phyloP scores from a whole-genome alignment of 1,140 invertebrate species.

The Drosophila tristis region DNA sequence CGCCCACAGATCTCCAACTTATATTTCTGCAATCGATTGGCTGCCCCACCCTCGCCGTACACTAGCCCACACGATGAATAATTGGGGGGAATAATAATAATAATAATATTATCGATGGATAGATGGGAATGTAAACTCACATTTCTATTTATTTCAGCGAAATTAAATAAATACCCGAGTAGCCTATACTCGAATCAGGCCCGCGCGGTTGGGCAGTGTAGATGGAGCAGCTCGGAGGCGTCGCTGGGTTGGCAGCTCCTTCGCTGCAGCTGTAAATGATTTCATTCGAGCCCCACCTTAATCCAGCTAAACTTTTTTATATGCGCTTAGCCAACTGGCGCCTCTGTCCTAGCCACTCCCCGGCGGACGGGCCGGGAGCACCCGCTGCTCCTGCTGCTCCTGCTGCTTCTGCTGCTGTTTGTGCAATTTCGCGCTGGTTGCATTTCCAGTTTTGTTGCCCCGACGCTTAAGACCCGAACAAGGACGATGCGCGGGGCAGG shows the following conservation, averaged over 20 bases:
- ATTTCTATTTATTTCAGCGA: no score
- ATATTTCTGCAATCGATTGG: background rate
- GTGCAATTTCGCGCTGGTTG: conserved; percentile 78
- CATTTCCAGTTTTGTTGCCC: conserved; percentile 77
- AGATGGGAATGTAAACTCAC: no score
- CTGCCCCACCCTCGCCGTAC: background rate
- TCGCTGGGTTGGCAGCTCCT: conserved; percentile 33
- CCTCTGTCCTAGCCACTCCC: conserved; percentile 45
- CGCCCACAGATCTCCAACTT: conserved; percentile 21
- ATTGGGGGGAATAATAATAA: no score
- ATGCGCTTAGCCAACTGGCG: conserved; percentile 79
- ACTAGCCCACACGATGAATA: no score
- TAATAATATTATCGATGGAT: no score
- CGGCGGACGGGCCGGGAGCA: background rate
- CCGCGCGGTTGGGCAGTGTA: conserved; percentile 25
- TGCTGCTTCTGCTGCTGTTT: conserved; percentile 30
- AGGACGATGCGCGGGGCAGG: conserved; percentile 2
- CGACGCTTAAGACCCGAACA: conserved; percentile 41
- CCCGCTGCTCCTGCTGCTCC: conserved; percentile 23
- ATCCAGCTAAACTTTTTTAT: conserved; percentile 80
- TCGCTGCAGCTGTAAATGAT: conserved; percentile 71
- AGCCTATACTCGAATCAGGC: no score
- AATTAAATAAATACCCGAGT: no score
- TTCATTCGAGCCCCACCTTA: conserved; percentile 74
- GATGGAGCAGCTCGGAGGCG: background rate